A percentile compares a stretch with the other conserved stretches of the same genome.
These are phyloP conservation scores for Fistularia commersonii DNA, from an alignment of 2,797 vertebrate species.

Conservation along the genomic window DNA sequence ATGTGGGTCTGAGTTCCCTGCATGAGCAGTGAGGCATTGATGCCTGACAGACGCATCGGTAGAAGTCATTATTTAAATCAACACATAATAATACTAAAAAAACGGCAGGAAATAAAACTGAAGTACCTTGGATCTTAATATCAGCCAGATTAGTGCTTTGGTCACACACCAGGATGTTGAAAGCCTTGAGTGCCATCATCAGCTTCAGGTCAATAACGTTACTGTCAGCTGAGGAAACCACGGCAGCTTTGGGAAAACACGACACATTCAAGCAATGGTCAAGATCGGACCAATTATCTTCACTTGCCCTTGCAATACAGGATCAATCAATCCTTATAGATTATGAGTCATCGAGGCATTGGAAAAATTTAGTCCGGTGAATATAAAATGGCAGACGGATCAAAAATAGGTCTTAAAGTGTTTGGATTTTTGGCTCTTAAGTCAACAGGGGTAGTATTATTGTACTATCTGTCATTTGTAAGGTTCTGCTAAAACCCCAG, in stretches of 20 bases:
- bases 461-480: background rate
- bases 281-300: background rate
- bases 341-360: no score
- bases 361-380: no score
- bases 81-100: no score
- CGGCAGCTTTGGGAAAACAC: conserved; percentile 54
- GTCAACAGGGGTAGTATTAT: no score
- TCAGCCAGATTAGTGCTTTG: conserved; percentile 83
- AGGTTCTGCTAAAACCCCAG: background rate
- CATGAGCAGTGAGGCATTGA: conserved; percentile 80
- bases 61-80: background rate
- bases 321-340: no score
- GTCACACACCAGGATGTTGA: conserved; percentile 87
- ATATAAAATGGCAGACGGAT: no score
- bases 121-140: conserved; percentile 87
- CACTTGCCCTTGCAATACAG: no score
- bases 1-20: conserved; percentile 80
- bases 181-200: conserved; percentile 81
- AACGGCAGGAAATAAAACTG: no score
- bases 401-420: no score
- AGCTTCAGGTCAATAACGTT: conserved; percentile 83
- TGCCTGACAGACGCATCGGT: conserved; percentile 65
- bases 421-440: no score
- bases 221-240: conserved; percentile 36
- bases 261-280: background rate